Conservation (phyloP, 2,888 invertebrate genomes). For the Eumerus sabulonum region DNA sequence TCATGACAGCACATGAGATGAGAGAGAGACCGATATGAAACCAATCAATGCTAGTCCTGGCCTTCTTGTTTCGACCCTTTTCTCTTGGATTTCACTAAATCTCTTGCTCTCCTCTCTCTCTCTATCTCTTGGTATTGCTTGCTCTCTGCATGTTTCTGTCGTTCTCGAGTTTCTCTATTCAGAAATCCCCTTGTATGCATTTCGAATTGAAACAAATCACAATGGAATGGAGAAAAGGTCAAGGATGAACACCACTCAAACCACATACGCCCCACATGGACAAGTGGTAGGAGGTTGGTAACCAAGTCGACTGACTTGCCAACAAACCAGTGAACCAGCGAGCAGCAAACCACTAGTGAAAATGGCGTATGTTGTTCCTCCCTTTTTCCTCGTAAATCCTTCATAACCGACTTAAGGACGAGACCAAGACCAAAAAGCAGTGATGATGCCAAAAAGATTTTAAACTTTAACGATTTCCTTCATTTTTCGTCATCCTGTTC, state of each 20-base stretch:
- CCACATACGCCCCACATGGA: slow-evolving; percentile 1
- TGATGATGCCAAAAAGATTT: slow-evolving; percentile 54
- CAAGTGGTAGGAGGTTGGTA: too few species aligned
- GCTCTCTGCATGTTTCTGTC: slow-evolving; percentile 2
- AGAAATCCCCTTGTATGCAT: slow-evolving; percentile 29
- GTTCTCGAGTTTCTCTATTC: too few species aligned
- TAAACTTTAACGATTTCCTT: slow-evolving; percentile 44
- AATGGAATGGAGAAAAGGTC: slow-evolving; percentile 58
- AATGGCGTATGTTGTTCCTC: slow-evolving; percentile 42
- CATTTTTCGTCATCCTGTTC: neutral
- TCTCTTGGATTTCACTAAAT: neutral
- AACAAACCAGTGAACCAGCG: slow-evolving; percentile 2
- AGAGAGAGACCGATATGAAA: slow-evolving; percentile 25
- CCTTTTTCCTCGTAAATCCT: too few species aligned
- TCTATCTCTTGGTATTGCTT: neutral
- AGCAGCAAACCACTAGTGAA: slow-evolving; percentile 26
- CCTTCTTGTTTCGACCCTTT: slow-evolving; percentile 14
- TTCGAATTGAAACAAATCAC: slow-evolving; percentile 55
- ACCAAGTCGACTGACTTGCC: too few species aligned
- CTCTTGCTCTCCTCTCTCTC: too few species aligned
- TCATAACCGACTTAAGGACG: neutral
- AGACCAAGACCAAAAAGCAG: slow-evolving; percentile 13
- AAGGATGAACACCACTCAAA: slow-evolving; percentile 45
- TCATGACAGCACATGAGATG: neutral
- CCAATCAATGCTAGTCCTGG: slow-evolving; percentile 50